Evolutionary conservation across 2,113 vertebrate species (phyloP).

Genomic region (Saguinus imperator): DNA sequence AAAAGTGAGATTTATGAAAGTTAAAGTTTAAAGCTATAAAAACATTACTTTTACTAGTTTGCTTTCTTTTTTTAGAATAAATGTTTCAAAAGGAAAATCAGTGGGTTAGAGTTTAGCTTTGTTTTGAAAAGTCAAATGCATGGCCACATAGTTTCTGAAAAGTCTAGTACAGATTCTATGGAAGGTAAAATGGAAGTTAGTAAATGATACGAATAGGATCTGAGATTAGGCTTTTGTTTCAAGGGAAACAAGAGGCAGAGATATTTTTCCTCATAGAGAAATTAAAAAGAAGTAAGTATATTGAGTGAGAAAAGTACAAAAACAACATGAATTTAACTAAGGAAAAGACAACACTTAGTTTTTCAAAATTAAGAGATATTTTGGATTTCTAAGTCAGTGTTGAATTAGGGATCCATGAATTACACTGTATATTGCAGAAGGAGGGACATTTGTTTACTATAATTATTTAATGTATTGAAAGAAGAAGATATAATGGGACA

Average conservation of each 20-base stretch:
- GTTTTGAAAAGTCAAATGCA: not conserved
- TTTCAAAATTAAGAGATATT: not conserved
- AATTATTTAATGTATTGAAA: not conserved
- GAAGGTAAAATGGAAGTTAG: not conserved
- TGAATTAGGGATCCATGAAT: not conserved
- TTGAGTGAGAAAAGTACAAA: not conserved
- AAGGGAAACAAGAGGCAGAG: not conserved
- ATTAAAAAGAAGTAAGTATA: not conserved
- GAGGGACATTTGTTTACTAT: not conserved
- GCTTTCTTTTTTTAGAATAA: not conserved
- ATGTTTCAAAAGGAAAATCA: not conserved
- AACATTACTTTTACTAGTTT: not conserved
- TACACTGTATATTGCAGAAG: not conserved
- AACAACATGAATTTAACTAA: not conserved
- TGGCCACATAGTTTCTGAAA: not conserved
- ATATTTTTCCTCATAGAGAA: not conserved
- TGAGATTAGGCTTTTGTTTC: not conserved
- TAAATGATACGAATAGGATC: not conserved
- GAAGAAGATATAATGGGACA: not conserved
- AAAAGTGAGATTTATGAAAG: not conserved
- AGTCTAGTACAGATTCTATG: not conserved
- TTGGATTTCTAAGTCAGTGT: not conserved
- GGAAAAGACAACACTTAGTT: not conserved
- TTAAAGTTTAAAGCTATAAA: not conserved
- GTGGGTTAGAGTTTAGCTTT: not conserved